phyloP scores from a whole-genome alignment of 2,888 invertebrate genomes.

The Lithophane ornitopus region DNA sequence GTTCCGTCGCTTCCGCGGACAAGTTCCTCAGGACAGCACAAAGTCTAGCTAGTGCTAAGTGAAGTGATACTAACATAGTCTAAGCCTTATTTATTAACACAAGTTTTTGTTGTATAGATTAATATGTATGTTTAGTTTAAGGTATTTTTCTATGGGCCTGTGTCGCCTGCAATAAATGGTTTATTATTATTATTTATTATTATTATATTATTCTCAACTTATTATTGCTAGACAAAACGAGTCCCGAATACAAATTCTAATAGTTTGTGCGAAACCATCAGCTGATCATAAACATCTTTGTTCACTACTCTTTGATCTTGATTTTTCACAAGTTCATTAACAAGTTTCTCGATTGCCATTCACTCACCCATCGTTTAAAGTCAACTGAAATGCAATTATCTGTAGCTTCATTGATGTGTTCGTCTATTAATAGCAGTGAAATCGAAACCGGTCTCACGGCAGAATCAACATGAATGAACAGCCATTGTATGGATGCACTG shows the following conservation, averaged over 20 bases:
- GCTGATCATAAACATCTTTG: background rate
- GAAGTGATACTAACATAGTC: no score
- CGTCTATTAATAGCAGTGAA: conserved; percentile 58
- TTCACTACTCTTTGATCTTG: background rate
- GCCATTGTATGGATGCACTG: conserved; percentile 53
- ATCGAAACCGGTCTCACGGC: conserved; percentile 57
- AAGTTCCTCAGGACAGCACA: no score
- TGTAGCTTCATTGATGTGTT: conserved; percentile 39
- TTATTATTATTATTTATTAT: no score
- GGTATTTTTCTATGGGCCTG: no score
- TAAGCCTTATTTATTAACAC: no score
- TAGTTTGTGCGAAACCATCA: conserved; percentile 6
- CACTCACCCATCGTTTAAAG: background rate
- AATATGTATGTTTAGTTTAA: no score
- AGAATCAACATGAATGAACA: conserved; percentile 61
- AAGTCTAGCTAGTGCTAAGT: no score
- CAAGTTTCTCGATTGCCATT: background rate
- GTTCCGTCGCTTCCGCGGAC: no score
- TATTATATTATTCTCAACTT: background rate
- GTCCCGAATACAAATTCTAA: conserved; percentile 11
- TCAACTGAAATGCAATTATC: conserved; percentile 24
- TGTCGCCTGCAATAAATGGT: no score
- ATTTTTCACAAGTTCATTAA: background rate
- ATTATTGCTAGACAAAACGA: conserved; percentile 23
- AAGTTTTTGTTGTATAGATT: no score